Conservation (phyloP, 37 sponge, comb jelly and placozoan genomes). For the Tethya wilhelma region DNA sequence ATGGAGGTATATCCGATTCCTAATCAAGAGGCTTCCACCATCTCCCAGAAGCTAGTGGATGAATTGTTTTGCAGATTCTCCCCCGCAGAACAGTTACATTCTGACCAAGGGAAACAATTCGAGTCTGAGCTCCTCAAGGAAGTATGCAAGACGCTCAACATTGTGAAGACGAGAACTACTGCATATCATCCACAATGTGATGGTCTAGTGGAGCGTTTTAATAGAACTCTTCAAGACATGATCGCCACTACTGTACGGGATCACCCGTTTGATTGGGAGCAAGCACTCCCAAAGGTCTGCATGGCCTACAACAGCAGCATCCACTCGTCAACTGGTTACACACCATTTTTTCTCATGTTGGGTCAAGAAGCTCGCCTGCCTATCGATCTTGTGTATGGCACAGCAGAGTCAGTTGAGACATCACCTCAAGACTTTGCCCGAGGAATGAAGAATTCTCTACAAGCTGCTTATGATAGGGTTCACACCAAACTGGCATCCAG, state of each 20-base stretch:
- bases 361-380: constrained; percentile 49
- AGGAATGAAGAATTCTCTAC: not conserved
- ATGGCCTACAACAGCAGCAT: constrained; percentile 58
- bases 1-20: constrained; percentile 62
- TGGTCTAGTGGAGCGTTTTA: constrained; percentile 65
- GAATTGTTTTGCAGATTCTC: constrained; percentile 63
- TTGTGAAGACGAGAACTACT: constrained; percentile 47
- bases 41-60: constrained; percentile 35
- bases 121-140: constrained; percentile 40
- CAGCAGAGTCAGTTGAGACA: not conserved
- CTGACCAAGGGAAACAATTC: constrained; percentile 55
- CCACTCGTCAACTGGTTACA: constrained; percentile 29
- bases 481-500: not conserved
- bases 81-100: constrained; percentile 51
- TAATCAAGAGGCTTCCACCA: constrained; percentile 55
- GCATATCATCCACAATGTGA: constrained; percentile 66
- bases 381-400: constrained; percentile 15
- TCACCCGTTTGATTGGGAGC: constrained; percentile 43
- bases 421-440: constrained; percentile 27
- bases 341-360: constrained; percentile 61
- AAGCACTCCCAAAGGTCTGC: constrained; percentile 30
- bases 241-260: constrained; percentile 7
- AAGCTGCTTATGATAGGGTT: constrained; percentile 16
- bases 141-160: constrained; percentile 28
- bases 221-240: constrained; percentile 38